A percentile compares a stretch with the other conserved stretches of the same genome.
phyloP scores from a whole-genome alignment of 2,888 invertebrate genomes.

The Polyploca ridens region DNA sequence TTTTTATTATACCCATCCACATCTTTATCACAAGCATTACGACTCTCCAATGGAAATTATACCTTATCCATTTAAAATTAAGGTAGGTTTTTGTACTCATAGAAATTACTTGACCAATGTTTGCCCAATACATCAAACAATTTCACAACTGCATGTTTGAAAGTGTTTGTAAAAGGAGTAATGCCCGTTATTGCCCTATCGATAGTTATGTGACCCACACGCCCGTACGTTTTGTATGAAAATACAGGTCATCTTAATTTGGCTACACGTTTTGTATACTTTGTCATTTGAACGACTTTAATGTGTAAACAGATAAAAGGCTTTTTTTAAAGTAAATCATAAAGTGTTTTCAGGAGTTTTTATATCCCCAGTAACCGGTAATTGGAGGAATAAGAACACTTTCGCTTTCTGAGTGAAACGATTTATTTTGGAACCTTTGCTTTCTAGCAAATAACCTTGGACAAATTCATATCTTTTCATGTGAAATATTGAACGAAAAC shows the following conservation, averaged over 20 bases:
- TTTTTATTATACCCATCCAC: slow-evolving; percentile 9
- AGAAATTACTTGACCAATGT: slow-evolving; percentile 32
- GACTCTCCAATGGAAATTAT: neutral
- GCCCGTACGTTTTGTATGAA: slow-evolving; percentile 14
- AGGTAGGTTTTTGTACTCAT: neutral
- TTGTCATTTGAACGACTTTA: slow-evolving; percentile 60
- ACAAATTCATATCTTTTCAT: no score
- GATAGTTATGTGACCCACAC: slow-evolving; percentile 38
- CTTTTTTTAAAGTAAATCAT: slow-evolving; percentile 64
- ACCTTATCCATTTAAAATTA: neutral
- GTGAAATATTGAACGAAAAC: no score
- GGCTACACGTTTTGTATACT: slow-evolving; percentile 45
- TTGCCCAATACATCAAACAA: slow-evolving; percentile 58
- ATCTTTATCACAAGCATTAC: neutral
- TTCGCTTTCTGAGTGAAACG: slow-evolving; percentile 42
- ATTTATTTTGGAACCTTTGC: neutral
- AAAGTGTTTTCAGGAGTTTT: slow-evolving; percentile 47
- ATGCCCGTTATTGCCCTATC: slow-evolving; percentile 41
- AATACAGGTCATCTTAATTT: slow-evolving; percentile 29
- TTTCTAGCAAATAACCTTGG: no score
- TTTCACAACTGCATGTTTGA: slow-evolving; percentile 44
- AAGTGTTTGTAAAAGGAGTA: slow-evolving; percentile 61
- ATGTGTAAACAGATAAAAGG: slow-evolving; percentile 66
- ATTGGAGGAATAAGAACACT: slow-evolving; percentile 35
- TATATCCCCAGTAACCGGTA: slow-evolving; percentile 30